Base-by-base conservation (phyloP, 2,888 invertebrate genomes). In the Agrotis puta region DNA sequence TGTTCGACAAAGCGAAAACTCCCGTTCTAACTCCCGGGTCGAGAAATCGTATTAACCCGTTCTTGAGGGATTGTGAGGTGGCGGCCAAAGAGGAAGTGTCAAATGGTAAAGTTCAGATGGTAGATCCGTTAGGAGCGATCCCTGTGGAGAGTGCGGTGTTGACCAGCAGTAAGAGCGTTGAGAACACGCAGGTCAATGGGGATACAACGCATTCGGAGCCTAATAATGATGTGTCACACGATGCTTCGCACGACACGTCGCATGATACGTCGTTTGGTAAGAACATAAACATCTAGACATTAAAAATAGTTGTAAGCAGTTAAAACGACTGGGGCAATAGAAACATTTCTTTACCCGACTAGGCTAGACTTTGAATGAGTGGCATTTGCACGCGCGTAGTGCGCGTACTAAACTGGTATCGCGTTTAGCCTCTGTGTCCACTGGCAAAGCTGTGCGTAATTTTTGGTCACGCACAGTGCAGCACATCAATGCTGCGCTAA, bases 11-110 rank as follows among this genome's bases (percentile, higher is more conserved):
- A 74, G 86, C 91, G 2, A 96, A 95, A 86, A 93, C 93, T 1
- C 93, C 95, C 4, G 94, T 94, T 0, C 76, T 95, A 2, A 96
- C 95, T 3, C 96, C 95, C 0, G 96, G 96, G 0, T 93, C 94
- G 0, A 89, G 93, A 87, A 96, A 96, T 79, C 94, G 97, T 63
- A 96, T 97, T 48, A 97, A 97, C 90, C 97, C 97, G 65, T 97
- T 97, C 85, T 88, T 97, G 50, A 96, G 96, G 88, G 97, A 97
- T 82, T 96, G 97, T 83, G 96, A 96, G 85, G 92, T 90, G 4
- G 84, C 81, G 0, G 81, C 70, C 4, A 83, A 85, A 48, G 87
- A 85, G 63, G 88, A 89, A 13, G 86, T 87, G 43, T 70, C 64
- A 14, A 56, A 56, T n/a, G 56, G 56, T 1, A 88, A 88, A 33